Percentiles rank a stretch among this genome's conserved stretches.
Evolutionary conservation across 2,888 invertebrate genomes (phyloP).

Genomic region (Fragum whitleyi): DNA sequence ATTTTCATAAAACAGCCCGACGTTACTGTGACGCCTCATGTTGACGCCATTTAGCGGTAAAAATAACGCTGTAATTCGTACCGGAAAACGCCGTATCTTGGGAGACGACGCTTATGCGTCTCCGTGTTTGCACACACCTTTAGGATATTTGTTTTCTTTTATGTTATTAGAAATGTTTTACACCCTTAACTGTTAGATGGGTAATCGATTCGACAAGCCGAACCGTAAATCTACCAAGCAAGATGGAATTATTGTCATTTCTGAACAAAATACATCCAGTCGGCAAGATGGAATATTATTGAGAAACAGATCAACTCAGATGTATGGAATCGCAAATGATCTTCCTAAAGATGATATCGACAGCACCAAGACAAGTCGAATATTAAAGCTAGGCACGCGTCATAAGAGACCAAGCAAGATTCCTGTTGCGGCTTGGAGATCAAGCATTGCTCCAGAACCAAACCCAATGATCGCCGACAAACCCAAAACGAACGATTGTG

Average conservation of each 20-base stretch:
- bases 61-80: too few relatives aligned
- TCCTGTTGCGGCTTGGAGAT: not conserved
- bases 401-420: not conserved
- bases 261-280: not conserved
- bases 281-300: not conserved
- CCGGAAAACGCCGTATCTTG: too few relatives aligned
- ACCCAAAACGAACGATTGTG: too few relatives aligned
- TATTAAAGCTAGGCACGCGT: not conserved
- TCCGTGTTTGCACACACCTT: too few relatives aligned
- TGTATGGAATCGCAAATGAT: not conserved
- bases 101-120: too few relatives aligned
- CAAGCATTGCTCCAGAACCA: not conserved
- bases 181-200: not conserved
- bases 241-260: not conserved
- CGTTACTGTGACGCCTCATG: too few relatives aligned
- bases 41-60: too few relatives aligned
- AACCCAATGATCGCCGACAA: not conserved
- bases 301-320: not conserved
- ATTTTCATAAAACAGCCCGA: too few relatives aligned
- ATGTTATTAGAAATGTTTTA: too few relatives aligned
- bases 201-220: not conserved
- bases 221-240: not conserved
- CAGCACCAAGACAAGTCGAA: not conserved
- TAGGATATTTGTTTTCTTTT: too few relatives aligned
- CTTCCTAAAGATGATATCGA: not conserved